Base-by-base conservation (phyloP, 37 sponge, comb jelly and placozoan species). In the Cladorhizidae sp. region DNA sequence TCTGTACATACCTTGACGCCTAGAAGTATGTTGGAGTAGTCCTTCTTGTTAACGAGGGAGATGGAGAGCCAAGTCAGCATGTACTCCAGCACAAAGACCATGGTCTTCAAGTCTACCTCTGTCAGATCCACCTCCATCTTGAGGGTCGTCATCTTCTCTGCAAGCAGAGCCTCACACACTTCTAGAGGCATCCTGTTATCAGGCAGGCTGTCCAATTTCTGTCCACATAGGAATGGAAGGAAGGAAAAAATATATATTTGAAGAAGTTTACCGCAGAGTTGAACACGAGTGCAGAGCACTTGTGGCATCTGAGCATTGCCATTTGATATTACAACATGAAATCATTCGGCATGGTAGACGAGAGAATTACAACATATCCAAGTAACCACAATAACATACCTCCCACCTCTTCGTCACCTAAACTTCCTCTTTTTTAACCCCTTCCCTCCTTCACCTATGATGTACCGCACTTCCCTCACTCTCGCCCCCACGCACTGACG, bases 41-140 rank as follows among this genome's bases (percentile, higher is more conserved):
- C 51, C 7, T 26, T 33, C 31, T 22, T 70, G 57, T 77, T 55
- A 39, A 40, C 72, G 14, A 54, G 31, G n/a, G 64, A 22, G 15
- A 70, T 29, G 18, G 39, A 28, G 49, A 88, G 78, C 2, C 59
- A 37, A 49, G 52, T 58, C 49, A 82, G 72, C 68, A 88, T 74
- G 55, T 81, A 88, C 25, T 82, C 83, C 40, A 88, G 83, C 29
- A 88, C 51, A 45, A 88, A 82, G 45, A 88, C 57, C 52, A 69
- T 70, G 33, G 77, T 82, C 73, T 88, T 68, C 28, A 77, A 70
- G 57, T 82, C 52, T 15, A 31, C 28, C 3, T 45, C 5, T 18
- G 77, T 61, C 45, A 85, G 37, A 11, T 61, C 68, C 33, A 57
- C 22, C 64, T 73, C 64, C 3, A 3, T 36, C 57, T 25, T 5